Conservation (phyloP, 2,888 invertebrate species). For the Cantharis rufa region DNA sequence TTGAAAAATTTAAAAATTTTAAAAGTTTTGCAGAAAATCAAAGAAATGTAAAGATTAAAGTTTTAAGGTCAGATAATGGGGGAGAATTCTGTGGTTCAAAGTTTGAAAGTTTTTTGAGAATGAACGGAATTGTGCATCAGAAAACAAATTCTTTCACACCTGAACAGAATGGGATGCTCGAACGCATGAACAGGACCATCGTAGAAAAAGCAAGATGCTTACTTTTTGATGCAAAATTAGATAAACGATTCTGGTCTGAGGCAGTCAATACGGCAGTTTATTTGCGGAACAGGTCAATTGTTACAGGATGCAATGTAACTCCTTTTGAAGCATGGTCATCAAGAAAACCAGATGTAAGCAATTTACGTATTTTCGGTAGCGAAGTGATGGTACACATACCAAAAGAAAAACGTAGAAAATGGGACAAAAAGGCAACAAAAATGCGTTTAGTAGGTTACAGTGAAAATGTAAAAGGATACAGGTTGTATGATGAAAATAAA, state of each 20-base stretch:
- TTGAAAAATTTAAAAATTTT: slow-evolving; percentile 38
- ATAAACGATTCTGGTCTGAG: neutral
- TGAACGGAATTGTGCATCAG: slow-evolving; percentile 43
- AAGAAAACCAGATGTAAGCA: too few relatives aligned
- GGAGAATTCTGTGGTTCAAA: slow-evolving; percentile 31
- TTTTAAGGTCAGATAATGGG: slow-evolving; percentile 33
- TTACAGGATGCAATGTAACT: too few relatives aligned
- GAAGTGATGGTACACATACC: too few relatives aligned
- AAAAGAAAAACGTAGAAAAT: too few relatives aligned
- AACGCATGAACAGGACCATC: slow-evolving; percentile 38
- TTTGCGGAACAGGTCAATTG: too few relatives aligned
- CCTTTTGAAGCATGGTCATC: too few relatives aligned
- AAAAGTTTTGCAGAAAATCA: slow-evolving; percentile 31
- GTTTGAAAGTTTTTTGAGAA: slow-evolving; percentile 34
- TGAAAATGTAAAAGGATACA: too few relatives aligned
- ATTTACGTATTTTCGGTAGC: too few relatives aligned
- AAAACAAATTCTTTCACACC: slow-evolving; percentile 40
- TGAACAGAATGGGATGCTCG: slow-evolving; percentile 43
- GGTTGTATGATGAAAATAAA: too few relatives aligned
- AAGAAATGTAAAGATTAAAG: slow-evolving; percentile 26
- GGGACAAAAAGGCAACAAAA: too few relatives aligned
- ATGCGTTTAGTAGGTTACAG: too few relatives aligned
- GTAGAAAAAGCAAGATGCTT: slow-evolving; percentile 39
- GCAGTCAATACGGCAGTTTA: too few relatives aligned
- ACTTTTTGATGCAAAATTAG: slow-evolving; percentile 33